Evolutionary conservation across 2,888 invertebrate genomes (phyloP), one percentile per base, ranked within the genome.

Genomic region (Parnassius orleans): DNA sequence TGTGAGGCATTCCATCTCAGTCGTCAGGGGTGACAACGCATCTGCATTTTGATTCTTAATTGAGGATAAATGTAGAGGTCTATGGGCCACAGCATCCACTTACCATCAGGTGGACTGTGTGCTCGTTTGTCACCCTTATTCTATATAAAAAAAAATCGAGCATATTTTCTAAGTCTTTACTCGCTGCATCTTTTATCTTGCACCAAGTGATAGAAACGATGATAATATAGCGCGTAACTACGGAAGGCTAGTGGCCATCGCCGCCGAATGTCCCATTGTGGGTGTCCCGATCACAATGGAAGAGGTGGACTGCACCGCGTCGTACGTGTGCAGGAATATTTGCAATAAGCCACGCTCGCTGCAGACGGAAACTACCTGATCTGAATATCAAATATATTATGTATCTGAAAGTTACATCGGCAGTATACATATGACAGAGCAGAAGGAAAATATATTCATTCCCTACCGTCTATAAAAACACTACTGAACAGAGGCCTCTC

Each of bases 141-240:
- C 19, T 19, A 19, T 19, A 2, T 19, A 19, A 19, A 19, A 19
- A 19, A n/a, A 24, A 24, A 24, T 24, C 24, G 24, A 24, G 24
- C 24, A 24, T 24, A 24, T 24, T 24, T 24, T 24, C 24, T 24
- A 2, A 5, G 0, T 7, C 1, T 1, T 33, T 33, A 33, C 9
- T n/a, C 76, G 75, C 77, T 62, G 10, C 7, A 48, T 65, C 73
- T 57, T 33, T 2, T 61, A 9, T 0, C 57, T 66, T 60, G 60
- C 1, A 10, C 74, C 73, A 65, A 10, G 60, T 41, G 3, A n/a
- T 19, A 47, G 53, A 65, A 66, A 66, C 72, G 74, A 75, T 76
- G 79, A 77, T 80, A 79, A 80, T 80, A 79, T 77, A 72, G 68
- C 79, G 89, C 87, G 89, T 88, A 87, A 89, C 85, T 80, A 75